A percentile compares a stretch with the other conserved stretches of the same genome.
phyloP scores from a whole-genome alignment of 2,888 invertebrate genomes.

The Pammene fasciana region DNA sequence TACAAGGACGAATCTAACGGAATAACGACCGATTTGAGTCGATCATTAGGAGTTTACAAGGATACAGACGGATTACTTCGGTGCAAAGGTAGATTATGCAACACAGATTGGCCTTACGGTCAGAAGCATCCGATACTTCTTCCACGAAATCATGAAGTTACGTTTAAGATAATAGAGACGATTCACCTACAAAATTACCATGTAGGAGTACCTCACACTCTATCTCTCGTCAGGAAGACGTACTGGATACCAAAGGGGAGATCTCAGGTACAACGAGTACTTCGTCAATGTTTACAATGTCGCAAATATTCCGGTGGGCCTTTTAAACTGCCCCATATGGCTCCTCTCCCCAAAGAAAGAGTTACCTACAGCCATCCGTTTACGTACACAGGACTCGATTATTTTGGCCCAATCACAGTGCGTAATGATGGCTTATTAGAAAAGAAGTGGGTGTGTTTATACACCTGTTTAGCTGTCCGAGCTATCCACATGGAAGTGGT shows the following conservation, averaged over 20 bases:
- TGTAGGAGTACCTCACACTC: constrained; percentile 26
- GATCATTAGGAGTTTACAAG: constrained; percentile 5
- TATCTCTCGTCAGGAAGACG: constrained; percentile 11
- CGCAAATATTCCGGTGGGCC: constrained; percentile 3
- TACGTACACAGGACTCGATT: constrained; percentile 15
- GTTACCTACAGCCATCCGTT: constrained; percentile 3
- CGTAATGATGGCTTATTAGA: background rate
- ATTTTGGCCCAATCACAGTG: constrained; percentile 11
- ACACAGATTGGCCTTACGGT: constrained; percentile 7
- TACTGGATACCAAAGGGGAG: constrained; percentile 37
- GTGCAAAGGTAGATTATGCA: constrained; percentile 5
- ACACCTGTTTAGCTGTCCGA: constrained; percentile 5
- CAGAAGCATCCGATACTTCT: constrained; percentile 9
- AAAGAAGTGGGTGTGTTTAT: constrained; percentile 18
- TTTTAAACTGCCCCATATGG: constrained; percentile 1
- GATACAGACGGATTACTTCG: constrained; percentile 5
- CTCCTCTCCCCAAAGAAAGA: constrained; percentile 2
- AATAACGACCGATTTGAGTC: background rate
- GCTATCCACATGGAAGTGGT: constrained; percentile 24
- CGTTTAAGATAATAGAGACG: background rate
- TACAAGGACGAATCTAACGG: background rate
- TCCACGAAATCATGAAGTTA: constrained; percentile 10
- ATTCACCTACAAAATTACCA: constrained; percentile 13
- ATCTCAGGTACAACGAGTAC: constrained; percentile 21
- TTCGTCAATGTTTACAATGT: constrained; percentile 7